A percentile compares a stretch with the other conserved stretches of the same genome.
Conservation (phyloP, 2,113 vertebrate genomes). For the Platysternon megacephalum region DNA sequence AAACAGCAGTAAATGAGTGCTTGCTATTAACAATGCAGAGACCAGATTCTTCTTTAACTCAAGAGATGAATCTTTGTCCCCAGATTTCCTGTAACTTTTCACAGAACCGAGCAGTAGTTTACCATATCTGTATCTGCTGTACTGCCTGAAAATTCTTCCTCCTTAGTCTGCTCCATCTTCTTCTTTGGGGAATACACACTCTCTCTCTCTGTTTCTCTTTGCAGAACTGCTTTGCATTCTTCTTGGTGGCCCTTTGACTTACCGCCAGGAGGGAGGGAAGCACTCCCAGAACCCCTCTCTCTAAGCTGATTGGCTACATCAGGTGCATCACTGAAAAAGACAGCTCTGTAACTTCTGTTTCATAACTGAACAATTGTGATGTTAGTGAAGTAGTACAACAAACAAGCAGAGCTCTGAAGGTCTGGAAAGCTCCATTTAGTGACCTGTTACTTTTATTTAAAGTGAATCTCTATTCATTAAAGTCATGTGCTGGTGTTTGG, state of each 20-base stretch:
- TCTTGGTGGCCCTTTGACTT: not conserved
- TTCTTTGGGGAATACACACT: not conserved
- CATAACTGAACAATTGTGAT: not conserved
- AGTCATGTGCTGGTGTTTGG: not conserved
- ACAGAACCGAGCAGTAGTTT: not conserved
- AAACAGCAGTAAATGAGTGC: not conserved
- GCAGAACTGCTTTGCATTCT: not conserved
- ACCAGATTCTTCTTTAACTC: not conserved
- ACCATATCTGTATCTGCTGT: not conserved
- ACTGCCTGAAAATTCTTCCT: not conserved
- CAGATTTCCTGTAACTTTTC: not conserved
- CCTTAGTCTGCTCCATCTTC: not conserved
- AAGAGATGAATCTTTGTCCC: not conserved
- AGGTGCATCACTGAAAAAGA: not conserved
- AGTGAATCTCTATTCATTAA: not conserved
- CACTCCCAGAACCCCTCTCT: accelerated
- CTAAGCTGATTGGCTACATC: not conserved
- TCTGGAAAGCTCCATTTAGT: not conserved
- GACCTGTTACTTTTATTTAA: not conserved
- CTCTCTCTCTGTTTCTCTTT: not conserved
- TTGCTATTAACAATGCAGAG: not conserved
- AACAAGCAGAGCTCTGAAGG: not conserved
- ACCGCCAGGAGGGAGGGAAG: not conserved
- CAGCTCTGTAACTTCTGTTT: not conserved
- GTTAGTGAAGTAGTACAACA: not conserved